Base-by-base conservation (phyloP, 2,888 invertebrate species). In the Quadroppia sp. region DNA sequence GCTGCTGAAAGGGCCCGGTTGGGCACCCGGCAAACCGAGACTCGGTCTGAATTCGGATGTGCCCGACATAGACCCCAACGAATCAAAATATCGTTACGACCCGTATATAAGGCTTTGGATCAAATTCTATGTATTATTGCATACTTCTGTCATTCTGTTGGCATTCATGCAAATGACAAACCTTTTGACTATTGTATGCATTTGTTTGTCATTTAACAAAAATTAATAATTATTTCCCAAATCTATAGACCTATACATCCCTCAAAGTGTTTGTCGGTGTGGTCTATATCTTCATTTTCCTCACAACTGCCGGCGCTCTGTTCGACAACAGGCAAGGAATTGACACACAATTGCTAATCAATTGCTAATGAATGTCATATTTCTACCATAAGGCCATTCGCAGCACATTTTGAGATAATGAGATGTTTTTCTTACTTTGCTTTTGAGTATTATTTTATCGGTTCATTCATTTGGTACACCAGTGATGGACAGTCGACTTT, bases 1-100 rank as follows among this genome's bases (percentile, higher is more conserved):
- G 0, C 80, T 91, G 0, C 86, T 91, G 81, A 91, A 89, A 84
- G 94, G 94, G 0, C 94, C 94, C 0, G 93, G 93, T 78, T 94
- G 93, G 93, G 85, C 87, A 77, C 92, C 92, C 0, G 92, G 92
- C 0, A 87, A 86, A 71, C 87, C 89, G 0, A 83, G 92, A 77
- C 85, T 90, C 0, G 92, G 93, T 13, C 85, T 87, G 17, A 88
- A 89, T 61, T 87, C 87, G 71, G 87, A 88, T 79, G 89, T 92
- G 82, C 84, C 90, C 67, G 88, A 91, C 79, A 91, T 91, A 3
- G 13, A 59, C 28, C 25, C 30, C 7, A 59, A 59, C 17, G 25
- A 30, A 9, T 30, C 30, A 1, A 59, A 59, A 32, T 59, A 59
- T 32, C 1, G 30, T 17, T 32, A 59, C 17, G 30, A 59, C n/a